Conservation (phyloP, 2,888 invertebrate species). For the Arge pagana region DNA sequence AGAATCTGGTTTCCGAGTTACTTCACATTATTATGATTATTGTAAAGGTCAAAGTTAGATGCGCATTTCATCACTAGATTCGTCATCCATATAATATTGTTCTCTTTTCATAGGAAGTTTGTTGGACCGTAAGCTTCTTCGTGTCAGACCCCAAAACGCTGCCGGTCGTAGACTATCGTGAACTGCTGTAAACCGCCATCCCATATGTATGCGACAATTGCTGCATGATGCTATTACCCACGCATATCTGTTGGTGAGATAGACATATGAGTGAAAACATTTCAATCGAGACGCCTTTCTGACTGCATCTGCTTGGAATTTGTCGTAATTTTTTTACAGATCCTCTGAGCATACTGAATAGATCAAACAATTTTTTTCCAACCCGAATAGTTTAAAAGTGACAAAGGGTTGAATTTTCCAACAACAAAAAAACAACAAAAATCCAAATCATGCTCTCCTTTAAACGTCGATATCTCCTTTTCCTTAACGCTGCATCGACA, state of each 20-base stretch:
- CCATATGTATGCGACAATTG: conserved; percentile 71
- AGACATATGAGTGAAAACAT: too few relatives aligned
- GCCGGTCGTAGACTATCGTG: conserved; percentile 66
- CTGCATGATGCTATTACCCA: conserved; percentile 79
- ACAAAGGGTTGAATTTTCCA: neutral
- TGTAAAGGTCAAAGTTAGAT: too few relatives aligned
- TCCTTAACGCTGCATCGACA: too few relatives aligned
- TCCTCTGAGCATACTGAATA: neutral
- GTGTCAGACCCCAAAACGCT: conserved; percentile 74
- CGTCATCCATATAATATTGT: too few relatives aligned
- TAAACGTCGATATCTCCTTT: neutral
- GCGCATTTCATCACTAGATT: too few relatives aligned
- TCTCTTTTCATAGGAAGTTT: conserved; percentile 21
- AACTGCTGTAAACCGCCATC: conserved; percentile 79
- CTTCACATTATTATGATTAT: too few relatives aligned
- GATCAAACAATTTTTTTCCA: neutral
- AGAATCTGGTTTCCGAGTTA: too few relatives aligned
- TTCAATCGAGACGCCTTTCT: neutral
- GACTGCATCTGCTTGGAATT: neutral
- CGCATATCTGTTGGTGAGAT: conserved; percentile 78
- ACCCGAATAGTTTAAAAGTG: neutral
- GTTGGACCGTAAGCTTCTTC: conserved; percentile 56
- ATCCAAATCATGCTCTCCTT: neutral
- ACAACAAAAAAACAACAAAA: neutral
- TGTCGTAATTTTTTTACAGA: neutral